Evolutionary conservation across 2,888 invertebrate species (phyloP).

Genomic region (Plebejus argus): DNA sequence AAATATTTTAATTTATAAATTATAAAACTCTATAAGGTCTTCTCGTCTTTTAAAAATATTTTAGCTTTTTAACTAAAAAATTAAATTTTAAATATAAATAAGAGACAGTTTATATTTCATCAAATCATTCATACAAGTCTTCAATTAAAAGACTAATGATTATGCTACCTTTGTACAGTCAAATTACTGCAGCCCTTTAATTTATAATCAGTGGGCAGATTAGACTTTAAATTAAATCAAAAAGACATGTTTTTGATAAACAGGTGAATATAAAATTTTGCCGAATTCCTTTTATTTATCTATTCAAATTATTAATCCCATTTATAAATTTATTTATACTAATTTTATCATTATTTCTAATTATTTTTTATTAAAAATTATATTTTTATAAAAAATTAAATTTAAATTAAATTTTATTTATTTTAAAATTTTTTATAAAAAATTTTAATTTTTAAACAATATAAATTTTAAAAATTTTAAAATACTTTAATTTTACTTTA

Average conservation of each 20-base stretch:
- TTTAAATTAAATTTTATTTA: slow-evolving; percentile 54
- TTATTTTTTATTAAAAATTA: slow-evolving; percentile 66
- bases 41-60: slow-evolving; percentile 85
- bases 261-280: slow-evolving; percentile 84
- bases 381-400: slow-evolving; percentile 71
- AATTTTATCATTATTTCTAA: slow-evolving; percentile 82
- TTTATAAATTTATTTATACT: slow-evolving; percentile 63
- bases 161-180: slow-evolving; percentile 47
- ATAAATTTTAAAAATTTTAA: slow-evolving; percentile 79
- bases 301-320: slow-evolving; percentile 57
- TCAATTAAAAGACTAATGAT: slow-evolving; percentile 85
- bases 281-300: slow-evolving; percentile 89
- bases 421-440: slow-evolving; percentile 68
- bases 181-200: slow-evolving; percentile 88
- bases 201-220: slow-evolving; percentile 85
- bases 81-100: slow-evolving; percentile 65
- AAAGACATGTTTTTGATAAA: slow-evolving; percentile 90
- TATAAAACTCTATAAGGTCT: slow-evolving; percentile 89
- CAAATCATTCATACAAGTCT: slow-evolving; percentile 88
- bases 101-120: slow-evolving; percentile 84
- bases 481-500: slow-evolving; percentile 57
- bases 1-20: slow-evolving; percentile 62
- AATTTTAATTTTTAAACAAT: slow-evolving; percentile 79
- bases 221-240: slow-evolving; percentile 60
- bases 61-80: slow-evolving; percentile 83